Evolutionary conservation across 2,113 vertebrate species (phyloP), one percentile per base, ranked within the genome.

Genomic region (Pyxicephalus adspersus): DNA sequence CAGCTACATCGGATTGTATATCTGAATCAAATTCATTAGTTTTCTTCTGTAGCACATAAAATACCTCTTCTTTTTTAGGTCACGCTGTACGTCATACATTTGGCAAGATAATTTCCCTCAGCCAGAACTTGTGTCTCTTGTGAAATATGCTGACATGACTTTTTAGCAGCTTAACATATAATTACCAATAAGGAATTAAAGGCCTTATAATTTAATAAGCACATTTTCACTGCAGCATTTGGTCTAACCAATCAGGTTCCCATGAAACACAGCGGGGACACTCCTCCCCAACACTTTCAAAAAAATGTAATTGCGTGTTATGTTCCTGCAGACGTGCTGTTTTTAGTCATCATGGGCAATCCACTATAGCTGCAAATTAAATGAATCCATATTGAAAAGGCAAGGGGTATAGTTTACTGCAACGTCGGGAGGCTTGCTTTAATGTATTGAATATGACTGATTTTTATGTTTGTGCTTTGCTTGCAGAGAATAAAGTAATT

Each of bases 261-360:
- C 16, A 20, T 25, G 18, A 31, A 72, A 55, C 38, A 70, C 25
- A 23, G 58, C 45, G 20, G 6, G 23, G 54, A 34, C n/a, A 16
- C 58, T 64, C 67, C 67, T 81, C 58, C 58, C 50, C 18, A 31
- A 23, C 11, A 22, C 63, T 57, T 78, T 13, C 64, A 29, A 78
- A 68, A 78, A 78, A 68, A 34, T 58, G 17, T 72, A 81, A 81
- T 72, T 81, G 78, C 78, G 52, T 64, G 77, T 71, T 70, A 29
- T 29, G 25, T 28, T 60, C 71, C 19, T 34, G 54, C 26, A 74
- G 71, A 58, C 55, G 25, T 74, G 66, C 71, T 58, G 71, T 31
- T 25, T 58, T 23, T 22, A 74, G 52, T n/a, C 67, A 20, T 26
- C 26, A 17, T 23, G 25, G 28, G 8, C 26, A 60, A 38, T 60